phyloP scores from a whole-genome alignment of 2,113 vertebrate genomes.

The Burhinus oedicnemus region DNA sequence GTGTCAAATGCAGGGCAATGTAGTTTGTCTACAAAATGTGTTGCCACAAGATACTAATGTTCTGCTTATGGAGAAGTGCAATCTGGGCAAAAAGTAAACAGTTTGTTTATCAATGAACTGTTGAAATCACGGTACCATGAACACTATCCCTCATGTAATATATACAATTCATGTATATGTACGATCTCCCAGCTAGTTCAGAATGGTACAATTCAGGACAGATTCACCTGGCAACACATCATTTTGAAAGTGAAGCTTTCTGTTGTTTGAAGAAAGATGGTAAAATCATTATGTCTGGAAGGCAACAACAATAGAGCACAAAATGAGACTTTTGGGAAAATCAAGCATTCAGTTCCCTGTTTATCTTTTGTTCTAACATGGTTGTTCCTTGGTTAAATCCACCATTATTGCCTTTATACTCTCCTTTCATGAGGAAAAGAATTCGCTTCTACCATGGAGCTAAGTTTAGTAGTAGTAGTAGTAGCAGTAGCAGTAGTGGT shows the following conservation, averaged over 20 bases:
- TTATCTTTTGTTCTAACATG: constrained; percentile 2
- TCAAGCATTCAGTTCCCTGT: background rate
- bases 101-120: constrained; percentile 19
- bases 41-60: background rate
- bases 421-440: background rate
- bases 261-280: constrained; percentile 68
- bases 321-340: constrained; percentile 22
- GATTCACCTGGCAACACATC: constrained; percentile 16
- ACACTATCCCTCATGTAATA: background rate
- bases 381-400: background rate
- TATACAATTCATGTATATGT: background rate
- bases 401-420: background rate
- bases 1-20: background rate
- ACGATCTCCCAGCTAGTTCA: constrained; percentile 3
- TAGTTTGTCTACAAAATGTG: constrained; percentile 5
- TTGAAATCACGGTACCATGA: background rate
- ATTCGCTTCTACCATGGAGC: background rate
- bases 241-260: constrained; percentile 63
- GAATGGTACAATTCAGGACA: constrained; percentile 43
- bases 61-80: background rate
- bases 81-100: constrained; percentile 1
- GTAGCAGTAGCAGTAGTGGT: background rate
- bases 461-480: background rate
- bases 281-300: constrained; percentile 39
- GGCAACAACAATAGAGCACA: constrained; percentile 35